Evolutionary conservation across 2,797 vertebrate species (phyloP).

Genomic region (Phrynocephalus forsythii): DNA sequence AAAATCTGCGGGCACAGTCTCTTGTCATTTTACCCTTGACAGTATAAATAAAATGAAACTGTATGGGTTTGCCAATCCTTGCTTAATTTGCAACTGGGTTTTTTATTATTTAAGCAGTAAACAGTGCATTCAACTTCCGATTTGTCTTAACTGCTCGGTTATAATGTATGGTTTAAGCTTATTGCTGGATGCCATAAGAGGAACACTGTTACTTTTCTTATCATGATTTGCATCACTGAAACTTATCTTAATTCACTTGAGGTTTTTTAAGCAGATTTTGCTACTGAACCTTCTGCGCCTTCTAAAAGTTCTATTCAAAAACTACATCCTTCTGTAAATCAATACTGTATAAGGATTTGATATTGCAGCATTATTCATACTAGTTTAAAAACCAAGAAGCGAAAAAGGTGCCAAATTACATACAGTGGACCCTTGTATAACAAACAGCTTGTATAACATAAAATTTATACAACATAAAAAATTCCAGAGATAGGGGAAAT

Average conservation of each 20-base stretch:
- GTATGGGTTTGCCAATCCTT: neutral
- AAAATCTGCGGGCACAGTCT: neutral
- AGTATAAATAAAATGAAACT: neutral
- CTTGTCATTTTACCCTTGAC: neutral
- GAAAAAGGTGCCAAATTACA: neutral
- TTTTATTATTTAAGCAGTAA: neutral
- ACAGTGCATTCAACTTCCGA: neutral
- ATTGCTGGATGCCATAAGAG: neutral
- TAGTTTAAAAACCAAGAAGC: neutral
- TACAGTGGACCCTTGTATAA: too few relatives aligned
- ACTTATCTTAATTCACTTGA: too few relatives aligned
- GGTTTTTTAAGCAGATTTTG: neutral
- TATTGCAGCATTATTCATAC: neutral
- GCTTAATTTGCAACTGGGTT: neutral
- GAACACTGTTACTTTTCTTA: neutral
- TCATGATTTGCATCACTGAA: neutral
- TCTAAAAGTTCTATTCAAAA: neutral
- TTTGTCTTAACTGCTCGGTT: neutral
- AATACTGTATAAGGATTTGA: neutral
- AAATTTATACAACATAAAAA: too few relatives aligned
- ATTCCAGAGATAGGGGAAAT: too few relatives aligned
- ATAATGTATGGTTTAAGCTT: neutral
- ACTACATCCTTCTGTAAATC: neutral
- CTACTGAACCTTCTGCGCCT: neutral
- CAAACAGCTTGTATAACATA: too few relatives aligned